Percentiles rank a stretch among this genome's conserved stretches.
These are phyloP conservation scores for Bambusicola thoracicus DNA, from an alignment of 2,113 vertebrate genomes.

Conservation along the genomic window DNA sequence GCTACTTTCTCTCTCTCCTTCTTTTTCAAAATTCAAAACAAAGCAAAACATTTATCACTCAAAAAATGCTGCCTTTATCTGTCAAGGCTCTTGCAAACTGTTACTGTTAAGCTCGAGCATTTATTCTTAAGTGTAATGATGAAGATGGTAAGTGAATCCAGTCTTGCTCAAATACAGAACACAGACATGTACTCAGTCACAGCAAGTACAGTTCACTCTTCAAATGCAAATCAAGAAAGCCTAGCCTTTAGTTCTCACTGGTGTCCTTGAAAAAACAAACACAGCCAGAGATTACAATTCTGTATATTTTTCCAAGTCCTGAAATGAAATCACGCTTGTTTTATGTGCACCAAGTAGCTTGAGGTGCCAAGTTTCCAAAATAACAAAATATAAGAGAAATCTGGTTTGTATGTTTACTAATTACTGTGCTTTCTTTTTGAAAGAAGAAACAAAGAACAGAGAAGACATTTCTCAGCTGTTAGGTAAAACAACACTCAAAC, in stretches of 20 bases:
- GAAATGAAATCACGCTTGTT: neutral
- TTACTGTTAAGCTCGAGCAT: neutral
- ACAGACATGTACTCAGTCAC: neutral
- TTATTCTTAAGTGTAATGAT: neutral
- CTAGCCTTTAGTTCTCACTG: neutral
- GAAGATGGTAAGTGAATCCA: neutral
- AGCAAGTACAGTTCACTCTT: neutral
- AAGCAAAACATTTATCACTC: neutral
- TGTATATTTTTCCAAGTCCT: neutral
- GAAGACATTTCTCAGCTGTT: neutral
- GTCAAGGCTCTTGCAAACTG: neutral
- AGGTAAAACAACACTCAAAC: conserved; percentile 55
- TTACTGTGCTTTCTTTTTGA: conserved; percentile 24
- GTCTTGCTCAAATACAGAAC: neutral
- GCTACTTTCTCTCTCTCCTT: neutral
- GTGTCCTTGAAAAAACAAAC: neutral
- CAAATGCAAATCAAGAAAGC: neutral
- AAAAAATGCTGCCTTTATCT: neutral
- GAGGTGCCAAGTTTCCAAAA: conserved; percentile 20
- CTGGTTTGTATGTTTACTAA: conserved; percentile 48
- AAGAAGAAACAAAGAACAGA: conserved; percentile 9
- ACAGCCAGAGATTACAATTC: neutral
- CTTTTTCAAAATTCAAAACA: neutral
- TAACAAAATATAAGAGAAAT: conserved; percentile 45
- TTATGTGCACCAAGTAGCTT: neutral